Conservation (phyloP, 2,113 vertebrate species). For the Pavo muticus region DNA sequence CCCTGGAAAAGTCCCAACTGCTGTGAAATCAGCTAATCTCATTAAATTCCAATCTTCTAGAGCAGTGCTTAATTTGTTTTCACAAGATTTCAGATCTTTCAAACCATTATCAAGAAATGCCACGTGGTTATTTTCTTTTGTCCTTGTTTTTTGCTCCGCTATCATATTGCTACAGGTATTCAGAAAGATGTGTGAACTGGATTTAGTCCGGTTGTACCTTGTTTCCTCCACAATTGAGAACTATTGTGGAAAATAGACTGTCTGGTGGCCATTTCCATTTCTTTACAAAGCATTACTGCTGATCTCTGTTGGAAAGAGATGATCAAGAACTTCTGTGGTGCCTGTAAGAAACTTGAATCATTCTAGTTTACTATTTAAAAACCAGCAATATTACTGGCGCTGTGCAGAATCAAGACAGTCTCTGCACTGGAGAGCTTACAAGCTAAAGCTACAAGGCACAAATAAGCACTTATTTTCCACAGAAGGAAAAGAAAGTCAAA, state of each 20-base stretch:
- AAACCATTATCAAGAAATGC: neutral
- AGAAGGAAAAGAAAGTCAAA: neutral
- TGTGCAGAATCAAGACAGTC: neutral
- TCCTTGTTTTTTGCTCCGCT: neutral
- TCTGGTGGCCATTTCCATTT: neutral
- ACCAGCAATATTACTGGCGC: neutral
- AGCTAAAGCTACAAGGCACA: neutral
- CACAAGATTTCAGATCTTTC: neutral
- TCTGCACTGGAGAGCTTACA: neutral
- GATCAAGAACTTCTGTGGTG: neutral
- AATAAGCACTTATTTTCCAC: neutral
- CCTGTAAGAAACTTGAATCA: neutral
- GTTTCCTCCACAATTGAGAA: neutral
- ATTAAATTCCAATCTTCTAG: neutral
- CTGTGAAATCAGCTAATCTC: neutral
- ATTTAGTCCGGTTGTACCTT: neutral
- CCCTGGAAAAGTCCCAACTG: neutral
- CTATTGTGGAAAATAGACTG: neutral
- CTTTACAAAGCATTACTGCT: neutral
- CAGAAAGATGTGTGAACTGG: neutral
- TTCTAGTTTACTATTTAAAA: neutral
- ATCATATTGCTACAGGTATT: neutral
- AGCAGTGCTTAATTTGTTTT: neutral
- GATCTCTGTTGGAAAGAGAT: neutral
- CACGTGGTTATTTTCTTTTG: neutral